Base-by-base conservation (phyloP, 92 coral and sea anemone species). In the Micromussa lordhowensis region DNA sequence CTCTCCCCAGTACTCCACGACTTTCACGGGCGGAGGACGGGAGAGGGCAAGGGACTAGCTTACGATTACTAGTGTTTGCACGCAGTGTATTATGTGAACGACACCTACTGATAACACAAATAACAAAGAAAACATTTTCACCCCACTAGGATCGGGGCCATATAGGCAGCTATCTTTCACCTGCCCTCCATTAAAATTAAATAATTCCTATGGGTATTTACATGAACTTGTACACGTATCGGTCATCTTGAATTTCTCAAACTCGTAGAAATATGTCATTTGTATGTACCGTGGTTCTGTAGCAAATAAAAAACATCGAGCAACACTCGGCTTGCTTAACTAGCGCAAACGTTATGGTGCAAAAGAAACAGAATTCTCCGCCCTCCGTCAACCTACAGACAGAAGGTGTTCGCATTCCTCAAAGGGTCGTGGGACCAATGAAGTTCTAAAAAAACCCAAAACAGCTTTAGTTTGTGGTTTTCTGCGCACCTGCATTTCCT, bases 121-220 rank as follows among this genome's bases (percentile, higher is more conserved):
- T 58, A 6, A 61, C 64, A 63, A 35, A 63, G 83, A 77, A 51
- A 61, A 77, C 66, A 22, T 86, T 29, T 85, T 17, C 82, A 86
- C 89, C 83, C 83, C 68, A 86, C 77, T 78, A 63, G 31, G 28
- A 35, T 18, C 24, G 34, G 54, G 68, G 64, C 38, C 22, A 29
- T 24, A 66, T 59, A 53, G 21, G 61, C 68, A 63, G 66, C 68
- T 38, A 16, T 40, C 82, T 21, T 59, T 76, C 68, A 22, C 35
- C 82, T 78, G 80, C 93, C 72, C 87, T 77, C 92, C 89, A 83
- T 91, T 87, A 88, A 87, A 91, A 93, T 93, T 93, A 93, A 93
- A 93, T 93, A 93, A 87, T 90, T 91, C 94, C 96, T 93, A 93
- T 72, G 82, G 69, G 82, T 93, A 93, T 93, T 64, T 93, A 93